These are phyloP conservation scores for Scaptomyza parva DNA, from an alignment of 2,888 invertebrate genomes.

Conservation along the genomic window DNA sequence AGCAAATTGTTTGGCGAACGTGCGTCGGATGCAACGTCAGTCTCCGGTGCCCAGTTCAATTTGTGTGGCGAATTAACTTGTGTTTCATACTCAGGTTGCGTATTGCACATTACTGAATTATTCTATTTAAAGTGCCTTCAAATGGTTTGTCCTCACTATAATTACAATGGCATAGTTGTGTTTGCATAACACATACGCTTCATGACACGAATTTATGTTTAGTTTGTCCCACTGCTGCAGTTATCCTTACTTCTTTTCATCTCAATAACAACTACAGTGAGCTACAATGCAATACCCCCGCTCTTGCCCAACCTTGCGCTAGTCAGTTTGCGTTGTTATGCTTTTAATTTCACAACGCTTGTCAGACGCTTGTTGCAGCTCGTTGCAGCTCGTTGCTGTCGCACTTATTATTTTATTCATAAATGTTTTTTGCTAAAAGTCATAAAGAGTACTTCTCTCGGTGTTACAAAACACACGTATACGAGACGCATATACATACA, in stretches of 20 bases:
- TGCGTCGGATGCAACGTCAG: conserved; percentile 30
- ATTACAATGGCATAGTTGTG: conserved; percentile 18
- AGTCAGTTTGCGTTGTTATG: conserved; percentile 52
- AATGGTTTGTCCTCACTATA: conserved; percentile 16
- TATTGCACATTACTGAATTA: conserved; percentile 24
- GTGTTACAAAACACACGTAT: conserved; percentile 28
- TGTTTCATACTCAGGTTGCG: conserved; percentile 17
- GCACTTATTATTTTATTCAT: conserved; percentile 68
- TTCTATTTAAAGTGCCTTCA: conserved; percentile 43
- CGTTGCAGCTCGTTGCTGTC: conserved; percentile 28
- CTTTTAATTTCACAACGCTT: conserved; percentile 67
- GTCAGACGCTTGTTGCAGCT: conserved; percentile 37
- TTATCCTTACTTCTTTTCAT: conserved; percentile 60
- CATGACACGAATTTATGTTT: conserved; percentile 5
- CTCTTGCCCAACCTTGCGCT: neutral
- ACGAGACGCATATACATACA: neutral
- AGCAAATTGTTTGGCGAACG: conserved; percentile 71
- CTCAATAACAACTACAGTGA: conserved; percentile 60
- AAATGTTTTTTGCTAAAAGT: conserved; percentile 59
- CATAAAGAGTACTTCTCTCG: conserved; percentile 34
- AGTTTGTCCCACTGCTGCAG: neutral
- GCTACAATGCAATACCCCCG: conserved; percentile 21
- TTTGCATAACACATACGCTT: conserved; percentile 29
- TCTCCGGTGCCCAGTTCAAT: conserved; percentile 30
- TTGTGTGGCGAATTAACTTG: conserved; percentile 21